Conservation (phyloP, 2,888 invertebrate genomes). For the Euplexia lucipara region DNA sequence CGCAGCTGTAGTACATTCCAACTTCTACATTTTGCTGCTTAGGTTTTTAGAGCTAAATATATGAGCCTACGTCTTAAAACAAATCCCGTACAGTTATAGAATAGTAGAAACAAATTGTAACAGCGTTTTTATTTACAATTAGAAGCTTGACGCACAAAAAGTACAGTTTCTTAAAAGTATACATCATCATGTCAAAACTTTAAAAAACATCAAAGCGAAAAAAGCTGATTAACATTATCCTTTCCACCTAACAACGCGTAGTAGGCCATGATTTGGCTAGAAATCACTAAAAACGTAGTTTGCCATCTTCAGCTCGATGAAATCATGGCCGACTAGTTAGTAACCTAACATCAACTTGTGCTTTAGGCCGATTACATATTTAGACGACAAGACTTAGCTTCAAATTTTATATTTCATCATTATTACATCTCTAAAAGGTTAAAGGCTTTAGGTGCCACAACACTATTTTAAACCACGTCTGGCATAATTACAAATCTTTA, state of each 20-base stretch:
- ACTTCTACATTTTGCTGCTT: constrained; percentile 42
- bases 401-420: constrained; percentile 32
- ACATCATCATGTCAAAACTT: constrained; percentile 66
- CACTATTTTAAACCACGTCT: constrained; percentile 43
- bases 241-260: constrained; percentile 68
- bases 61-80: constrained; percentile 66
- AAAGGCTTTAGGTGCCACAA: constrained; percentile 27
- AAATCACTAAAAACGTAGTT: constrained; percentile 22
- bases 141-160: constrained; percentile 82
- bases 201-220: constrained; percentile 74
- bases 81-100: constrained; percentile 69
- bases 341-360: constrained; percentile 47
- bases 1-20: constrained; percentile 25
- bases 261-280: constrained; percentile 53
- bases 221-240: constrained; percentile 72
- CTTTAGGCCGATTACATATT: constrained; percentile 63
- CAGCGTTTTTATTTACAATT: constrained; percentile 84
- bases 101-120: constrained; percentile 68
- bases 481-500: constrained; percentile 39
- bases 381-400: constrained; percentile 61
- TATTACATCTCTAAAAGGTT: not conserved
- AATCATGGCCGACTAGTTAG: constrained; percentile 53
- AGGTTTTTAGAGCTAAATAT: constrained; percentile 59
- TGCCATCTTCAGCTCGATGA: constrained; percentile 26
- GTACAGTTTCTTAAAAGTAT: constrained; percentile 75